Conservation (phyloP, 2,888 invertebrate species). For the Cheilosia scutellata region DNA sequence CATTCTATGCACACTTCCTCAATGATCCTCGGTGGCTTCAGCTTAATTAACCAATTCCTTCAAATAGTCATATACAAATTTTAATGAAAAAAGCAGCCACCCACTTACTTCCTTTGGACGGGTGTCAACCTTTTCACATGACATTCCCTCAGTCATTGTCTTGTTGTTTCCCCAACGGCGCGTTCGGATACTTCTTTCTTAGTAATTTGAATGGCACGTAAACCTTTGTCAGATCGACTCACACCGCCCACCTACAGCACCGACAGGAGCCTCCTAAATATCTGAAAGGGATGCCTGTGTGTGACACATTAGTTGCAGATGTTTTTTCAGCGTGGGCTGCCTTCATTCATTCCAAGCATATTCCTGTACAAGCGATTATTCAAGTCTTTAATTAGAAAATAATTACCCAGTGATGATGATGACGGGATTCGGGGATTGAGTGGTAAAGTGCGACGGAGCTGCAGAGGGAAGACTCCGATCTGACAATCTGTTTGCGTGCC, state of each 20-base stretch:
- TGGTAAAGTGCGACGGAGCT: background rate
- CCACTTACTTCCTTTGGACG: slow-evolving; percentile 33
- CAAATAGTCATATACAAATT: slow-evolving; percentile 10
- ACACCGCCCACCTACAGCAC: slow-evolving; percentile 23
- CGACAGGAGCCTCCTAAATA: slow-evolving; percentile 19
- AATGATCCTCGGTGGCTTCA: background rate
- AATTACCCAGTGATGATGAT: slow-evolving; percentile 79
- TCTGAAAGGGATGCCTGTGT: slow-evolving; percentile 20
- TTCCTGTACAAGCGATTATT: slow-evolving; percentile 68
- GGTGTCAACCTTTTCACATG: slow-evolving; percentile 38
- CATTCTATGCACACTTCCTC: slow-evolving; percentile 8
- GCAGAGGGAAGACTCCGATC: slow-evolving; percentile 26
- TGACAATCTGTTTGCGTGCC: slow-evolving; percentile 44
- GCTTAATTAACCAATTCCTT: slow-evolving; percentile 32
- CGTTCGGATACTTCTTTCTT: background rate
- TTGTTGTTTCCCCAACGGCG: slow-evolving; percentile 3
- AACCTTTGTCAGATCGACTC: slow-evolving; percentile 34
- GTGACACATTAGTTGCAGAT: slow-evolving; percentile 30
- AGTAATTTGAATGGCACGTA: slow-evolving; percentile 40
- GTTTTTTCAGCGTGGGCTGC: slow-evolving; percentile 26
- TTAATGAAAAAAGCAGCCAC: background rate
- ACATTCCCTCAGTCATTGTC: slow-evolving; percentile 43
- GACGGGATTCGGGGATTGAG: slow-evolving; percentile 52
- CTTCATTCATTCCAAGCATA: slow-evolving; percentile 28
- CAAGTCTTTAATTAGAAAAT: slow-evolving; percentile 83